Evolutionary conservation across 2,888 invertebrate genomes (phyloP), one percentile per base, ranked within the genome.

Genomic region (Invenusta paracnida): DNA sequence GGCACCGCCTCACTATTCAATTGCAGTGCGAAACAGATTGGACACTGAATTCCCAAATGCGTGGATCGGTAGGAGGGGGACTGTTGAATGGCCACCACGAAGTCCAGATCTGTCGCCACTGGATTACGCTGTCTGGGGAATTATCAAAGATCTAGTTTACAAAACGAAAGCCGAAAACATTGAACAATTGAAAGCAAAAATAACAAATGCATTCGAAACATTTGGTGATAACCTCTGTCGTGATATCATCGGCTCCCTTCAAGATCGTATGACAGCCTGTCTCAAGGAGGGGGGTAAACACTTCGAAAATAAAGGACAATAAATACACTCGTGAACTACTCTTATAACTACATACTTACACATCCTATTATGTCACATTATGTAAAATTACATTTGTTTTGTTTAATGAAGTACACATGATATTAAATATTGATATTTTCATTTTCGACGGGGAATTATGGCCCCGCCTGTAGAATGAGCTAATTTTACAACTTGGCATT

Each of bases 371-470:
- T 48, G 48, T 48, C 48, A 48, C 17, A 73, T 73, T 73, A 73
- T 73, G 73, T 11, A 48, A 73, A 73, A 73, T 73, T 73, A 73
- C 73, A 73, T 73, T 73, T 73, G 73, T 73, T 73, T 73, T 73
- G 48, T 48, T 48, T 48, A 48, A 48, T 48, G 5, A 48, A 48
- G 17, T 48, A 48, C 5, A 48, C 17, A 17, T 48, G 17, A 48
- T 48, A 48, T 48, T 48, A 48, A 48, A 17, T 48, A 17, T 48
- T 48, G 48, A 48, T 48, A 48, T 48, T 48, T 48, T 48, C 5
- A 48, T 48, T 48, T 48, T 48, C 48, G 17, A 48, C 48, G 48
- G 48, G 5, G 48, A 48, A 48, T 48, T 48, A 48, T 48, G 48
- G 48, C n/a, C n/a, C n/a, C n/a, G n/a, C n/a, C n/a, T n/a, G n/a